Base-by-base conservation (phyloP, 2,888 invertebrate genomes). In the Zaprionus obscuricornis region DNA sequence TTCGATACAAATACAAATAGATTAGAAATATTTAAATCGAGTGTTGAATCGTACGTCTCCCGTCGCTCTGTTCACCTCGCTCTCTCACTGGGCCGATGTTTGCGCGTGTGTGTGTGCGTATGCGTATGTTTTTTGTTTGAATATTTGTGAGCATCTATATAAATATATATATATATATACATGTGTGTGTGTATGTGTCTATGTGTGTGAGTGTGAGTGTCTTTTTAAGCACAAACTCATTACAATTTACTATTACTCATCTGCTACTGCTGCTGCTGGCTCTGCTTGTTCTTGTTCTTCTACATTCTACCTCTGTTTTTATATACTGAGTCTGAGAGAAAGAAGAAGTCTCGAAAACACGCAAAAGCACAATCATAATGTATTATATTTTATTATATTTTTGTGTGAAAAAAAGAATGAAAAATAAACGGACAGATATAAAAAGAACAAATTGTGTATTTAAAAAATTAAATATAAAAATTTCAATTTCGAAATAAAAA, bases 171-270 rank as follows among this genome's bases (percentile, higher is more conserved):
- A n/a, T n/a, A n/a, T n/a, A n/a, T n/a, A n/a, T n/a, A n/a, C n/a
- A n/a, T 43, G 34, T 31, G 43, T 43, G 14, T 22, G 36, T 47
- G 31, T 31, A 13, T 39, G 29, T 31, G 36, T 37, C 17, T 46
- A 31, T 20, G 29, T 45, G 34, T 31, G 46, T 46, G 40, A 46
- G 18, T 66, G 54, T 55, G 68, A 60, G 68, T 66, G 66, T 36
- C 66, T 51, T 71, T 67, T 68, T 66, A 71, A 66, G 55, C 72
- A 69, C 67, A 72, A 69, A 60, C 72, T 72, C 72, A 72, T 72
- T 72, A 72, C 72, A 66, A 66, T 72, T 69, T 67, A 69, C 73
- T 69, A 69, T 69, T 69, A 69, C 72, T 69, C 68, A 69, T 69
- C 67, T 65, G 47, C 63, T 65, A 37, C 31, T 34, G 22, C 22